phyloP scores from a whole-genome alignment of 2,888 invertebrate genomes.

The Nemotelus pantherinus region DNA sequence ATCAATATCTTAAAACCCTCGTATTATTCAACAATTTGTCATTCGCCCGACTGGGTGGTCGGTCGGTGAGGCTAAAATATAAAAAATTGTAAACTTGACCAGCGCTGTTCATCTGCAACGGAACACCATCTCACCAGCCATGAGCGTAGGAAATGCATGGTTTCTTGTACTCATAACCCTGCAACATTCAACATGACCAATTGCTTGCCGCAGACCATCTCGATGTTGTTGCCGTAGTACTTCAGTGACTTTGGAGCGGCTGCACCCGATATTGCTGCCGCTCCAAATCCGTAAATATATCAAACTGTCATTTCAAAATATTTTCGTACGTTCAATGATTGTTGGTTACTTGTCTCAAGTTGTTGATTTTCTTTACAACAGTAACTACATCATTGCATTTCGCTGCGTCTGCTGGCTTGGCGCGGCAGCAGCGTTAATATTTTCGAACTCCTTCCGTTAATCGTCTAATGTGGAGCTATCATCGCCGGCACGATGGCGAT shows the following conservation, averaged over 20 bases:
- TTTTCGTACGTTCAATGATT: slow-evolving; percentile 41
- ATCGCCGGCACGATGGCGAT: slow-evolving; percentile 2
- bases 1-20: slow-evolving; percentile 45
- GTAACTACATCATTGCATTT: slow-evolving; percentile 1
- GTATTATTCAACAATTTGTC: slow-evolving; percentile 48
- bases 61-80: slow-evolving; percentile 45
- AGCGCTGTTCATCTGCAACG: slow-evolving; percentile 15
- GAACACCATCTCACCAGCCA: background rate
- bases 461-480: slow-evolving; percentile 27
- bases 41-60: slow-evolving; percentile 46
- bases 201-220: background rate
- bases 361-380: slow-evolving; percentile 14
- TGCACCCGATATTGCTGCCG: background rate
- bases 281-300: slow-evolving; percentile 44
- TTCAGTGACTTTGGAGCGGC: background rate
- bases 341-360: slow-evolving; percentile 35
- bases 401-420: slow-evolving; percentile 14
- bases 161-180: background rate
- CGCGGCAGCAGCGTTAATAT: background rate
- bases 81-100: slow-evolving; percentile 29
- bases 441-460: slow-evolving; percentile 21
- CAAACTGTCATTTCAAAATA: slow-evolving; percentile 43
- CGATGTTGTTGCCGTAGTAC: background rate
- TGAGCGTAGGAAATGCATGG: background rate
- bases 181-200: background rate